phyloP scores from a whole-genome alignment of 2,888 invertebrate species.

The Dermolepida albohirtum region DNA sequence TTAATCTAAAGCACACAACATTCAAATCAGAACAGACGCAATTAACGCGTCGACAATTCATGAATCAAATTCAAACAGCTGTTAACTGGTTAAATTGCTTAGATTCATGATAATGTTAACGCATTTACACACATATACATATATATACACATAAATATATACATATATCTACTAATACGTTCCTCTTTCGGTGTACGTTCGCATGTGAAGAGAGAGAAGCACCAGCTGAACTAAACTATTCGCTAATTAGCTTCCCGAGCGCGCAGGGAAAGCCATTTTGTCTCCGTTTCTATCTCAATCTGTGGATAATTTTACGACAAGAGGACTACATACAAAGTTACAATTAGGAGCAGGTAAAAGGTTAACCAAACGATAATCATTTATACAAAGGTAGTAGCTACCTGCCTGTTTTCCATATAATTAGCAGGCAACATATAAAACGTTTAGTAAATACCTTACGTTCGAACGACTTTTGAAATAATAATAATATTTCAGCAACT shows the following conservation, averaged over 20 bases:
- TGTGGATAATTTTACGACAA: slow-evolving; percentile 25
- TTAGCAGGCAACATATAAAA: too few relatives aligned
- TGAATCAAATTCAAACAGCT: slow-evolving; percentile 36
- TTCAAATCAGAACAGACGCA: too few relatives aligned
- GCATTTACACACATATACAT: neutral
- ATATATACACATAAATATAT: neutral
- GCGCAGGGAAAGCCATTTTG: slow-evolving; percentile 22
- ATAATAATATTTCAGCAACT: too few relatives aligned
- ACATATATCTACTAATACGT: neutral
- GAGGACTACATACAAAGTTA: too few relatives aligned
- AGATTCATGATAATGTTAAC: slow-evolving; percentile 26
- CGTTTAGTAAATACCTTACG: too few relatives aligned
- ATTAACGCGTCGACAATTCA: slow-evolving; percentile 28
- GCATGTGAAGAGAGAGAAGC: neutral
- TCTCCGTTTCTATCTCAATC: slow-evolving; percentile 28
- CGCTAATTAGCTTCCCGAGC: slow-evolving; percentile 32
- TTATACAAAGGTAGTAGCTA: too few relatives aligned
- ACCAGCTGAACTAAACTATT: slow-evolving; percentile 23
- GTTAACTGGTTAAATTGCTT: slow-evolving; percentile 30
- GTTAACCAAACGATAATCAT: too few relatives aligned
- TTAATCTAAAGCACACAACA: too few relatives aligned
- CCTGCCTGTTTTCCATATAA: too few relatives aligned
- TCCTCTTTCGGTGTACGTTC: slow-evolving; percentile 9
- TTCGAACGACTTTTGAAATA: too few relatives aligned
- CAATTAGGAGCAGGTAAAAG: too few relatives aligned